Conservation (phyloP, 2,113 vertebrate species). For the Cathartes aura region DNA sequence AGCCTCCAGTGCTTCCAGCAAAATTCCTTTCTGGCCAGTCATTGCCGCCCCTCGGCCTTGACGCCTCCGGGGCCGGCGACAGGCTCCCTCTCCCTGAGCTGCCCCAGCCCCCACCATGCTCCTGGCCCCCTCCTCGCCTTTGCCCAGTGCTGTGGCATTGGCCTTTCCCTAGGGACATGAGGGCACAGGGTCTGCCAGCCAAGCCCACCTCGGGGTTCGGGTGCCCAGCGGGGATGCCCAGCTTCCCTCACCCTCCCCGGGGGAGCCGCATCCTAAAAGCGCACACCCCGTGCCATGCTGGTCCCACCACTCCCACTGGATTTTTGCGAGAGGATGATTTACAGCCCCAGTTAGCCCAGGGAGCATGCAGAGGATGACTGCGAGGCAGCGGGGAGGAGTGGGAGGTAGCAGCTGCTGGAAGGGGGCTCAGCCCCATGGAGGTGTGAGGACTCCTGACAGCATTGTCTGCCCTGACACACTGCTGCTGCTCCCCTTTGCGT, state of each 20-base stretch:
- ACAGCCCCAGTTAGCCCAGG: not conserved
- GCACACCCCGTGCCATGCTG: fast-evolving
- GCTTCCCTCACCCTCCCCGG: not conserved
- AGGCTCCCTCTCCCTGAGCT: constrained; percentile 47
- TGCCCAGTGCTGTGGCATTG: fast-evolving
- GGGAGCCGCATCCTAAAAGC: not conserved
- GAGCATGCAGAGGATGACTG: not conserved
- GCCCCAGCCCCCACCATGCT: fast-evolving
- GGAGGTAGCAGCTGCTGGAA: not conserved
- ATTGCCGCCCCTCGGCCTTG: not conserved
- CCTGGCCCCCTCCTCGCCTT: not conserved
- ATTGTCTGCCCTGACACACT: not conserved
- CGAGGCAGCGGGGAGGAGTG: not conserved
- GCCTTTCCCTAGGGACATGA: not conserved
- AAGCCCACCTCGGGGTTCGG: fast-evolving
- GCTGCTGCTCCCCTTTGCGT: not conserved
- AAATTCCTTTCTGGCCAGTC: constrained; percentile 49
- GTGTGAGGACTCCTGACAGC: not conserved
- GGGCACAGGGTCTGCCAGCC: fast-evolving
- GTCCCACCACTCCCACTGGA: not conserved
- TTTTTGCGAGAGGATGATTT: not conserved
- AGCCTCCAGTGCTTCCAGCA: not conserved
- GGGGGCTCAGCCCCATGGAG: not conserved
- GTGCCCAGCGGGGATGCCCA: not conserved
- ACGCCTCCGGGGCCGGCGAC: not conserved